Percentiles rank a stretch among this genome's conserved stretches.
Conservation (phyloP, 53 echinoderm and acorn worm species). For the Echinometra lucunter region DNA sequence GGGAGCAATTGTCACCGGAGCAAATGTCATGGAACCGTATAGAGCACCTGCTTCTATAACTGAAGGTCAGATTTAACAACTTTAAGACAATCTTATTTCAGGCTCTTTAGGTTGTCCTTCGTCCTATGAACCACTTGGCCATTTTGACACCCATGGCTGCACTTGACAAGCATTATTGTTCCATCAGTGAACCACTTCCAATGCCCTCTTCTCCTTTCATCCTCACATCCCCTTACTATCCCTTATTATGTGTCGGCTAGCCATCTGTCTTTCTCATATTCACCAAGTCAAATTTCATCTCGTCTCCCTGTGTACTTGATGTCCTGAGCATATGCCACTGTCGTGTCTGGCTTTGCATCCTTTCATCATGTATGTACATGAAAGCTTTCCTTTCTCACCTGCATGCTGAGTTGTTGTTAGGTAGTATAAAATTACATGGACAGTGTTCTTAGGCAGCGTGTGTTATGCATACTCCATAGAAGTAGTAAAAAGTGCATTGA, state of each 20-base stretch:
- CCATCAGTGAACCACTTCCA: conserved; percentile 54
- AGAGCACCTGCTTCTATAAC: neutral
- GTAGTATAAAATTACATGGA: neutral
- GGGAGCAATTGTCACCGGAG: too few species aligned
- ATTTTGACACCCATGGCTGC: conserved; percentile 24
- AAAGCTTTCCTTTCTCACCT: conserved; percentile 37
- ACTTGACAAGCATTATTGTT: conserved; percentile 49
- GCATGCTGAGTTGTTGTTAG: conserved; percentile 46
- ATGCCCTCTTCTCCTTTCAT: neutral
- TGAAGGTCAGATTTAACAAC: neutral
- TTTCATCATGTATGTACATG: conserved; percentile 42
- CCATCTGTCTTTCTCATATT: conserved; percentile 59
- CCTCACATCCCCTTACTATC: conserved; percentile 2
- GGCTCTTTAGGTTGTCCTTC: neutral
- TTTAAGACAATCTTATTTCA: conserved; percentile 14
- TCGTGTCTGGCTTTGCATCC: conserved; percentile 38
- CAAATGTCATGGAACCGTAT: too few species aligned
- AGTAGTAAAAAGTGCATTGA: conserved; percentile 5
- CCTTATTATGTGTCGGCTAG: conserved; percentile 25
- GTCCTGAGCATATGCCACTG: conserved; percentile 39
- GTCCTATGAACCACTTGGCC: conserved; percentile 47
- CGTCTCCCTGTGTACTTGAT: conserved; percentile 36
- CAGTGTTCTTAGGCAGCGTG: neutral
- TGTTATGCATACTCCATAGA: neutral
- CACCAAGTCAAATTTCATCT: conserved; percentile 62